A percentile compares a stretch with the other conserved stretches of the same genome.
Evolutionary conservation across 2,797 vertebrate species (phyloP).

Genomic region (Paramormyrops hopkinsi): DNA sequence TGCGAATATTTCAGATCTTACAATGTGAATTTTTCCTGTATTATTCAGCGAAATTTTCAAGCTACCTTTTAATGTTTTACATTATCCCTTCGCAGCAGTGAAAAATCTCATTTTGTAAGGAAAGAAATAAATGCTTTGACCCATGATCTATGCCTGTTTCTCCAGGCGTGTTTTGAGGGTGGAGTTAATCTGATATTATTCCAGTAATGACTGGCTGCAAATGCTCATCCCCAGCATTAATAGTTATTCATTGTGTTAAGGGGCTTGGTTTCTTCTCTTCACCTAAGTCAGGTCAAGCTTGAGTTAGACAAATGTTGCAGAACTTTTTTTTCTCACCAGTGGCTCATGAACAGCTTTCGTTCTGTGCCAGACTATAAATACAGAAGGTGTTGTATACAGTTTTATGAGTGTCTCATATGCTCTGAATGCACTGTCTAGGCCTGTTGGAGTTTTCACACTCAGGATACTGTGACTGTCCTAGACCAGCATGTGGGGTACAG

Average conservation of each 20-base stretch:
- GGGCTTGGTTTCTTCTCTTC: background rate
- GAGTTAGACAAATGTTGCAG: background rate
- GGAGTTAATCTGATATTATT: background rate
- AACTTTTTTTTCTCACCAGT: background rate
- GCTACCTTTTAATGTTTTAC: background rate
- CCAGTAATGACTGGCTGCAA: background rate
- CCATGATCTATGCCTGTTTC: background rate
- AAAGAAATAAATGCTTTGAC: background rate
- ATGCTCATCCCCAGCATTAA: background rate
- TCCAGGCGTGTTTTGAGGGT: background rate
- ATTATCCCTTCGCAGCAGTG: background rate
- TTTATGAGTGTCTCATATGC: background rate
- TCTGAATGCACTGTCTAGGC: background rate
- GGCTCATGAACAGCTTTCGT: background rate
- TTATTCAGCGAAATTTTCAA: background rate
- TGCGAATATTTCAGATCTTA: background rate
- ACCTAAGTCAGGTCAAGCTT: background rate
- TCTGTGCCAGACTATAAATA: background rate
- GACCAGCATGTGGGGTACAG: background rate
- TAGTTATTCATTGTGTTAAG: background rate
- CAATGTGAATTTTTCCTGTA: background rate
- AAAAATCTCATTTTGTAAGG: background rate
- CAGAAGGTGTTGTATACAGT: background rate
- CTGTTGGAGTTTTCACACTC: background rate
- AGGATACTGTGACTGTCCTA: background rate